A percentile compares a stretch with the other conserved stretches of the same genome.
Evolutionary conservation across 1,140 invertebrate genomes (phyloP).

Genomic region (Schmidtea mediterranea): DNA sequence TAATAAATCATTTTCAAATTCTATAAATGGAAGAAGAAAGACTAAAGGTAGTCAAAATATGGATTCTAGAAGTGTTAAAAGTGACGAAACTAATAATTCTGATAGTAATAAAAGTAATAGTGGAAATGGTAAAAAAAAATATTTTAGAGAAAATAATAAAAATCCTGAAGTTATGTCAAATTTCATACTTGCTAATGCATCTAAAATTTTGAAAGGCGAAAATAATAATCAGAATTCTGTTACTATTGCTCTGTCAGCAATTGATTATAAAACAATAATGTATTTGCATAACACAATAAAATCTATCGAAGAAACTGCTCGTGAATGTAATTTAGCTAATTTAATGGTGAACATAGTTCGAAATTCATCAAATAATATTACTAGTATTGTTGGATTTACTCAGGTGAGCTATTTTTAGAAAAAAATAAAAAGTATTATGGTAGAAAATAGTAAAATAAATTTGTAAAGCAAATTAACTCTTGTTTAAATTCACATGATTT

Average conservation of each 20-base stretch:
- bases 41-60: background rate
- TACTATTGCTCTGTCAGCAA: conserved; percentile 22
- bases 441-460: conserved; percentile 14
- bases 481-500: background rate
- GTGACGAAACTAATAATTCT: too few species aligned
- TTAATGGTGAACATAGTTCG: too few species aligned
- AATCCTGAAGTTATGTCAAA: background rate
- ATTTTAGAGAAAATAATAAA: background rate
- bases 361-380: too few species aligned
- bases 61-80: background rate
- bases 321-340: too few species aligned
- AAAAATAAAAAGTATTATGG: too few species aligned
- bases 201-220: background rate
- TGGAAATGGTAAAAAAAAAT: background rate
- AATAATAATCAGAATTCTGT: background rate
- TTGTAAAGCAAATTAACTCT: conserved; percentile 19
- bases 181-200: background rate
- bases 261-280: conserved; percentile 27
- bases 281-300: conserved; percentile 12
- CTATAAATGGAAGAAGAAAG: conserved; percentile 5
- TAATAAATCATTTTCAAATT: conserved; percentile 2
- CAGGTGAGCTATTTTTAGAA: too few species aligned
- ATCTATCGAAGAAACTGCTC: too few species aligned
- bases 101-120: background rate
- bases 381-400: too few species aligned